Base-by-base conservation (phyloP, 1,140 invertebrate genomes). In the Calycopis cecrops region DNA sequence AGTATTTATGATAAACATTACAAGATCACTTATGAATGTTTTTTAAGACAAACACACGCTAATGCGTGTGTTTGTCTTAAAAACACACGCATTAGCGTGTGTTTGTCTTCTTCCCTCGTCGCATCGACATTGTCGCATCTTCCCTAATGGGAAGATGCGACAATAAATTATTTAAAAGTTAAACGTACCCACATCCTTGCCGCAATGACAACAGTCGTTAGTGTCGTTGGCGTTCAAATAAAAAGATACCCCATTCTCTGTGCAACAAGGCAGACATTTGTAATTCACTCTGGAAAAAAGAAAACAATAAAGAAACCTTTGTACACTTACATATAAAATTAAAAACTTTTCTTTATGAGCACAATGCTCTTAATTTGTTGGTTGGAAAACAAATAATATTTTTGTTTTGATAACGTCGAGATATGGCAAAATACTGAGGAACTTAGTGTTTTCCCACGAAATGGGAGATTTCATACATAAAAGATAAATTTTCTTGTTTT, bases 201-300 rank as follows among this genome's bases (percentile, higher is more conserved):
- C 90, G 69, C 91, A 93, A 59, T 90, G 87, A 71, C 92, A 93
- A 57, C 92, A 93, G 37, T 89, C 88, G 9, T 87, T 78, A 4
- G 79, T 77, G 62, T 82, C 68, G 55, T 86, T 85, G 14, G 53
- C 66, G 52, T 62, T 76, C 59, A 75, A 60, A 60, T 72, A 77
- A 49, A 79, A 69, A 8, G 79, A 73, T 12, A 67, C 69, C 58
- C 79, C 79, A 38, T 77, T 82, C 40, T 85, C 73, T 12, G 85
- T 85, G 73, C 93, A 94, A 60, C 92, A 93, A 4, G 92, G 90
- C 55, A 94, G 89, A 66, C 93, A 94, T 75, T 93, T 93, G 66
- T 92, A 91, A 74, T 93, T 93, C 37, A 92, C 80, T 63, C 89
- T 90, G 69, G 35, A 76, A 58, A 66, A 55, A 65, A 69, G 60